Base-by-base conservation (phyloP, 2,888 invertebrate species). In the Nebria brevicollis region DNA sequence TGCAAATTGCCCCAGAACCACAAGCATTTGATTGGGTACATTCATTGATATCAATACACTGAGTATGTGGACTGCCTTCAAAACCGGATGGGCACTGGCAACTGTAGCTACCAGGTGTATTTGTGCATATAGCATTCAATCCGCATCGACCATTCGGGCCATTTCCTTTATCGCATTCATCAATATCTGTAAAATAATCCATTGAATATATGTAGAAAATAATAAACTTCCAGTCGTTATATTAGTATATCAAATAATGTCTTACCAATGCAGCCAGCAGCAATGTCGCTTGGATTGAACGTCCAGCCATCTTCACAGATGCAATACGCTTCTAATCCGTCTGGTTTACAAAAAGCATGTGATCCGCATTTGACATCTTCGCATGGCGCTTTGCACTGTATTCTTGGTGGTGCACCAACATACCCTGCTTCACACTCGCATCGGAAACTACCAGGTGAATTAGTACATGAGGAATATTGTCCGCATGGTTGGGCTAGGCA, bases 301-400 rank as follows among this genome's bases (percentile, higher is more conserved):
- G 96, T 96, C 96, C 97, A 97, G 0, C 97, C 97, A 82, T 96
- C 95, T 87, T 97, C 96, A 87, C 97, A 97, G 74, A 97, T 95
- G 86, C 97, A 98, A 85, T 95, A 96, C 0, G 97, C 97, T 88
- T 97, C 97, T 82, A 93, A 92, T 54, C 96, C 96, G 85, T 97
- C 95, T 0, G 96, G 94, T 87, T 97, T 96, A 87, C 97, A 97
- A 87, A 92, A 96, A 1, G 97, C 95, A 87, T 97, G 97, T 8
- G 94, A 92, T 15, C 96, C 95, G 87, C 97, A 98, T 87, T 94
- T 94, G 0, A 97, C 95, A 88, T 96, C 96, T 87, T 97, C 96
- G 87, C 97, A 98, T 0, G 97, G 97, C 84, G 96, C 97, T 89
- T 95, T 95, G 90, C 97, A 97, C 72, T 91, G 90, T 77, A 95